phyloP scores from a whole-genome alignment of 2,888 invertebrate genomes.

The Exocentrus adspersus region DNA sequence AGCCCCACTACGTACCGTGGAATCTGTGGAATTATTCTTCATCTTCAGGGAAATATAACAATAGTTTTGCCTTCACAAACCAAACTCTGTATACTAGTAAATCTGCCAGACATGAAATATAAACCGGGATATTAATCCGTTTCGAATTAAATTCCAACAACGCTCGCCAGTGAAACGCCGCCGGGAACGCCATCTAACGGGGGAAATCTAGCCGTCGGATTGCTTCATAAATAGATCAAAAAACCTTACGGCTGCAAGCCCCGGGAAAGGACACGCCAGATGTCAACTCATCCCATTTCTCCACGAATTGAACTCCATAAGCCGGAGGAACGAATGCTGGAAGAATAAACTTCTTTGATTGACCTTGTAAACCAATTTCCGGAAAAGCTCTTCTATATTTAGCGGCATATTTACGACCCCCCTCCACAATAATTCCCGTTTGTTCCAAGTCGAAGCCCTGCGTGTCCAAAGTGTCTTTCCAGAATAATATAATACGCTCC shows the following conservation, averaged over 20 bases:
- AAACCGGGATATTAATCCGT: conserved; percentile 18
- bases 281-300: no score
- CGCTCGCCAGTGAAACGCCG: conserved; percentile 12
- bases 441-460: not conserved
- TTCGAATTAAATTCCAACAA: conserved; percentile 17
- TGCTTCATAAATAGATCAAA: conserved; percentile 30
- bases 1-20: no score
- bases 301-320: no score
- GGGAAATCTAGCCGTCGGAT: conserved; percentile 28
- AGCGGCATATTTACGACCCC: not conserved
- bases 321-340: no score
- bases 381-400: not conserved
- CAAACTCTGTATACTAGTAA: no score
- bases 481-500: not conserved
- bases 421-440: not conserved
- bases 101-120: conserved; percentile 5
- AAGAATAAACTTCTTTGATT: no score
- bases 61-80: no score
- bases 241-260: conserved; percentile 17
- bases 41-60: no score
- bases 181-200: conserved; percentile 24
- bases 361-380: no score
- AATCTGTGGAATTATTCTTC: no score
- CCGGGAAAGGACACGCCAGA: conserved; percentile 2
- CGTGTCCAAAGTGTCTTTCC: not conserved